phyloP scores from a whole-genome alignment of 2,113 vertebrate species.

The Scalopus aquaticus region DNA sequence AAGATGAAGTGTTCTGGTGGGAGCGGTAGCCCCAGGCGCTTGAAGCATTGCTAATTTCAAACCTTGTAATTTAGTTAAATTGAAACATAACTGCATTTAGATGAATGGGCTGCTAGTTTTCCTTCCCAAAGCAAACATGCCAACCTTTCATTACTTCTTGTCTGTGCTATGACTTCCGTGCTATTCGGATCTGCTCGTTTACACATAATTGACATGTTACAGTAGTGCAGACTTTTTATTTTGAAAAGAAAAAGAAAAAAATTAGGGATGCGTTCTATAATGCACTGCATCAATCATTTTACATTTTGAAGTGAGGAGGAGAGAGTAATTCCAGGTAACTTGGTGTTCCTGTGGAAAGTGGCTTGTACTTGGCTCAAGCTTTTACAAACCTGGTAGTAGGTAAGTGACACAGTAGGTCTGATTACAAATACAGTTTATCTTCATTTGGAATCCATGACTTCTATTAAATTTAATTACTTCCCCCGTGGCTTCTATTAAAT shows the following conservation, averaged over 20 bases:
- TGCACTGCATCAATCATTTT: not conserved
- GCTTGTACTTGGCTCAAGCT: slow-evolving; percentile 11
- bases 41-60: slow-evolving; percentile 79
- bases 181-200: slow-evolving; percentile 64
- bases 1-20: slow-evolving; percentile 75
- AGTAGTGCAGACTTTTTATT: not conserved
- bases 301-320: not conserved
- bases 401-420: slow-evolving; percentile 74
- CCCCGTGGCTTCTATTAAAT: slow-evolving; percentile 72
- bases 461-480: slow-evolving; percentile 78
- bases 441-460: slow-evolving; percentile 76
- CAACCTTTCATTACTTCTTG: slow-evolving; percentile 78
- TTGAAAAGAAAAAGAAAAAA: not conserved
- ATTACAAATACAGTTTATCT: slow-evolving; percentile 77
- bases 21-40: slow-evolving; percentile 62
- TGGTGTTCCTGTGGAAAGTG: not conserved
- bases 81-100: slow-evolving; percentile 81
- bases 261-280: not conserved
- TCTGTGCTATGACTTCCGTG: slow-evolving; percentile 56
- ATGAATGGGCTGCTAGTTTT: slow-evolving; percentile 76
- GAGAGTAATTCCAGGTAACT: not conserved
- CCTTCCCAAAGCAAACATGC: slow-evolving; percentile 74
- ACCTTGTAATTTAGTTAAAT: slow-evolving; percentile 81
- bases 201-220: not conserved
- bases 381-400: slow-evolving; percentile 36